Evolutionary conservation across 2,113 vertebrate genomes (phyloP).

Genomic region (Callipepla californica): DNA sequence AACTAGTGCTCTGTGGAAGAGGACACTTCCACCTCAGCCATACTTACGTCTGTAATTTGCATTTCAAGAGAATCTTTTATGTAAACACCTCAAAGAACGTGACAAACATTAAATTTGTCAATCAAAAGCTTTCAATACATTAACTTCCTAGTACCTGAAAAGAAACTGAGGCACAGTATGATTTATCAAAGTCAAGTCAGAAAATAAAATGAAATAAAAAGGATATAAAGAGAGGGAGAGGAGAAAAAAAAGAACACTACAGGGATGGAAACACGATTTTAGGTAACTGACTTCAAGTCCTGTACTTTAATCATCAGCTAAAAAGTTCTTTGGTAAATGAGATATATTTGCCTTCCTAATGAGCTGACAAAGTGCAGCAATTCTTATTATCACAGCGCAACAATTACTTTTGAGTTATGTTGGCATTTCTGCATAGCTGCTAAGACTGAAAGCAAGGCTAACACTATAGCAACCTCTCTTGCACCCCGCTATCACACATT

Average conservation of each 20-base stretch:
- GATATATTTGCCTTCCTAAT: conserved; percentile 37
- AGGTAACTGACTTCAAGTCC: background rate
- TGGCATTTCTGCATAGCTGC: conserved; percentile 25
- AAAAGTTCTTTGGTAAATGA: conserved; percentile 21
- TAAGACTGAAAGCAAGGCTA: background rate
- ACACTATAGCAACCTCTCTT: background rate
- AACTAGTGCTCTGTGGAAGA: background rate
- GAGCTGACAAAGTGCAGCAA: conserved; percentile 10
- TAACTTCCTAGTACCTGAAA: background rate
- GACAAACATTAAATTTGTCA: background rate
- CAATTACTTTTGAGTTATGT: conserved; percentile 23
- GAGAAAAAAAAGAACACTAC: background rate
- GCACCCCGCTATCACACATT: conserved; percentile 19
- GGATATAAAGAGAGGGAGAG: background rate
- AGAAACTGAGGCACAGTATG: conserved; percentile 25
- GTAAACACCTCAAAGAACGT: background rate
- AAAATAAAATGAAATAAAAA: background rate
- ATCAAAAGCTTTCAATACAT: background rate
- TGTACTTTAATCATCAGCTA: conserved; percentile 21
- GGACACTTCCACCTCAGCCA: background rate
- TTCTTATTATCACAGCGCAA: conserved; percentile 44
- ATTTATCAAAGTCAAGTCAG: background rate
- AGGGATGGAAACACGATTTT: background rate
- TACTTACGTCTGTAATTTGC: background rate
- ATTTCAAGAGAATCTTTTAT: conserved; percentile 3